These are phyloP conservation scores for Baryphthengus martii DNA, from an alignment of 2,113 vertebrate genomes.

Conservation along the genomic window DNA sequence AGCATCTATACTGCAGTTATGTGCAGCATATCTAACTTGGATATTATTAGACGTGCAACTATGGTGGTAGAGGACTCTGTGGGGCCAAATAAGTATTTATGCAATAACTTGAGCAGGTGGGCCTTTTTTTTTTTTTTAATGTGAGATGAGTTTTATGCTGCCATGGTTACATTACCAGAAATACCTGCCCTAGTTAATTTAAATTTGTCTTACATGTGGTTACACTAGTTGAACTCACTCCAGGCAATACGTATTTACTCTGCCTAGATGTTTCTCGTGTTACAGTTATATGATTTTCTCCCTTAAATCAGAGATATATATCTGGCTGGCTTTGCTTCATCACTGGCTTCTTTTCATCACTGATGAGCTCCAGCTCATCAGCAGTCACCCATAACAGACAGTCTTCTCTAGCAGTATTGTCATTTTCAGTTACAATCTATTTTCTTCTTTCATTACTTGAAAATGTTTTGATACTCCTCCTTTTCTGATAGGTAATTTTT, in stretches of 20 bases:
- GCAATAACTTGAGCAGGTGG: slow-evolving; percentile 28
- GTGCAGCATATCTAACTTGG: background rate
- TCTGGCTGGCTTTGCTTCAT: background rate
- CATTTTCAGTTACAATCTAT: background rate
- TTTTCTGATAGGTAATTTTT: background rate
- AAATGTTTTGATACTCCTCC: background rate
- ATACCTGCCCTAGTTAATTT: slow-evolving; percentile 41
- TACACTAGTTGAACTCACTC: background rate
- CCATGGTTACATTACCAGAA: slow-evolving; percentile 40
- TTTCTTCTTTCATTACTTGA: background rate
- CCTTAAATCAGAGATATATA: background rate
- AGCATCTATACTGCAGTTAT: background rate
- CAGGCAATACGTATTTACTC: background rate
- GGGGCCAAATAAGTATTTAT: slow-evolving; percentile 1
- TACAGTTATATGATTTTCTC: background rate
- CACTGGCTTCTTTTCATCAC: too few species aligned
- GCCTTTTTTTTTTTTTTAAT: background rate
- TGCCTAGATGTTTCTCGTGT: background rate
- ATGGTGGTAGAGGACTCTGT: background rate
- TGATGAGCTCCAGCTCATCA: background rate
- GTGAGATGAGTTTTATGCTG: background rate
- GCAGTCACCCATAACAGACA: background rate
- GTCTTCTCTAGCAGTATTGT: background rate
- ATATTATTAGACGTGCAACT: slow-evolving; percentile 9
- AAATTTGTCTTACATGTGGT: background rate